phyloP scores from a whole-genome alignment of 64 coral and sea anemone species.

The Dendronephthya gigantea region DNA sequence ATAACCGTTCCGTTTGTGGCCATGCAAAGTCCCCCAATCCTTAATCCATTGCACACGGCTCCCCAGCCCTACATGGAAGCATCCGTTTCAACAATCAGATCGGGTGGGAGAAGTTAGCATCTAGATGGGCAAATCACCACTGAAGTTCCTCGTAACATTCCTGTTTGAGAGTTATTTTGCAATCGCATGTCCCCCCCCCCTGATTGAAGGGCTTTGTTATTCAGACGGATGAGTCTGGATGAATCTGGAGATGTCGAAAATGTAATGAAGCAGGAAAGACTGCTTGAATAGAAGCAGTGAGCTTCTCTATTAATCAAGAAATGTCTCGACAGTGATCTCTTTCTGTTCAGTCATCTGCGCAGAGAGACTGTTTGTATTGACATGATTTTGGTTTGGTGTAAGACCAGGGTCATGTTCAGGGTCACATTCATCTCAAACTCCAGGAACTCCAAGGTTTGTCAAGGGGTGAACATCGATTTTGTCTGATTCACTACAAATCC shows the following conservation, averaged over 20 bases:
- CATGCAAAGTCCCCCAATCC: slow-evolving; percentile 5
- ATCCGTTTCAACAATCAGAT: not conserved
- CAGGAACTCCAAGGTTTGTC: not conserved
- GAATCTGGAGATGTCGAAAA: not conserved
- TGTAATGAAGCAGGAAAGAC: not conserved
- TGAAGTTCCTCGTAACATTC: not conserved
- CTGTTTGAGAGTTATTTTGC: not conserved
- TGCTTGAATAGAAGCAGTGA: not conserved
- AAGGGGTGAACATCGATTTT: not conserved
- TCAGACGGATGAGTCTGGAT: too few relatives aligned
- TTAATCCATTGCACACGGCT: not conserved
- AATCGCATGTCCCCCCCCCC: not conserved
- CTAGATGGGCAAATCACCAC: not conserved
- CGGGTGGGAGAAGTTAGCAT: not conserved
- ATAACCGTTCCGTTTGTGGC: not conserved
- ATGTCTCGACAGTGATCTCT: not conserved
- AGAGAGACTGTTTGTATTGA: not conserved
- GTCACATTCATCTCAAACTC: not conserved
- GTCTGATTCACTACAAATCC: not conserved
- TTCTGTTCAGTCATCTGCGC: not conserved
- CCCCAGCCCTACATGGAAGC: not conserved
- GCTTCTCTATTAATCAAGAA: not conserved
- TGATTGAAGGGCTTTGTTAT: not conserved
- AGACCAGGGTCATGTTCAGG: not conserved
- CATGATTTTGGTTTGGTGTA: not conserved